Percentiles rank a stretch among this genome's conserved stretches.
Evolutionary conservation across 2,888 invertebrate genomes (phyloP).

Genomic region (Julus scanicus): DNA sequence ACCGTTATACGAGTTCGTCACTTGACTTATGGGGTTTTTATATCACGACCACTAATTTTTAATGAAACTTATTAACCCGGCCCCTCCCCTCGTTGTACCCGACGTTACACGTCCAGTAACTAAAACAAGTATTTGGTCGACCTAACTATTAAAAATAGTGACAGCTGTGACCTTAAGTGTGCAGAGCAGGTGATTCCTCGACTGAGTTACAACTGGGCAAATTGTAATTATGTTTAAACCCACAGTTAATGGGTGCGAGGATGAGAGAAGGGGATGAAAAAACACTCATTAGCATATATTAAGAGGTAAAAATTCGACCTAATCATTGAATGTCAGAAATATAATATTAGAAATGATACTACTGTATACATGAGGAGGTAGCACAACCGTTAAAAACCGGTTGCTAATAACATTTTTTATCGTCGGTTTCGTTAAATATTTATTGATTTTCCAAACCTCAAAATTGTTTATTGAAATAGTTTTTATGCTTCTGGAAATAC

Average conservation of each 20-base stretch:
- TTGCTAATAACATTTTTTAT: neutral
- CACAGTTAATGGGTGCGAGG: neutral
- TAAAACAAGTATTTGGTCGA: neutral
- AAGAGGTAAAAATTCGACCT: neutral
- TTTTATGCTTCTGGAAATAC: neutral
- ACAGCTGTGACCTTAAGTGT: slow-evolving; percentile 1
- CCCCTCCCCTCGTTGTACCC: neutral
- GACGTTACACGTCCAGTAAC: neutral
- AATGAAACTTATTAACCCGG: neutral
- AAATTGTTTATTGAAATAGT: neutral
- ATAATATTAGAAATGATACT: neutral
- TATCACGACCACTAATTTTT: neutral
- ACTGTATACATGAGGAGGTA: neutral
- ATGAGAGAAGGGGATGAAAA: neutral
- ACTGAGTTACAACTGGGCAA: neutral
- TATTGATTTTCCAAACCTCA: neutral
- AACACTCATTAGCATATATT: neutral
- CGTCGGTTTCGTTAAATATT: neutral
- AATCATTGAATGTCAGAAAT: neutral
- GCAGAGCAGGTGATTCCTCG: neutral
- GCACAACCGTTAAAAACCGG: neutral
- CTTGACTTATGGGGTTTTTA: neutral
- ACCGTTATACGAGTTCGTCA: neutral
- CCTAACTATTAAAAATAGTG: slow-evolving; percentile 1
- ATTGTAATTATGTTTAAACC: neutral